These are phyloP conservation scores for Brevimyrus niger DNA, from an alignment of 2,113 vertebrate genomes.

Conservation along the genomic window DNA sequence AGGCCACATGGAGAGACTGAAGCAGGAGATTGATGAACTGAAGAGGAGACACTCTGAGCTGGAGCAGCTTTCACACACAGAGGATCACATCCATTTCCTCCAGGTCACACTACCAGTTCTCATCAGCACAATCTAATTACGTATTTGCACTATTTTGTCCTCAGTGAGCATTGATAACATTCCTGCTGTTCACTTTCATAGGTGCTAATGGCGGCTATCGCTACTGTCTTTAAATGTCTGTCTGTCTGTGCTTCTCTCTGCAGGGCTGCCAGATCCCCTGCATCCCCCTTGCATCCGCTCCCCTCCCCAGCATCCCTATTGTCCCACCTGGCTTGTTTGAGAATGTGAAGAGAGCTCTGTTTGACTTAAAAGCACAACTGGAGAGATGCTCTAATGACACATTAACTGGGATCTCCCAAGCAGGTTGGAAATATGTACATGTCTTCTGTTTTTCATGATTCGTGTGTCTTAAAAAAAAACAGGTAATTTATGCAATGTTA, in stretches of 20 bases:
- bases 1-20: slow-evolving; percentile 15
- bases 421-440: slow-evolving; percentile 12
- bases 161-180: background rate
- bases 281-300: background rate
- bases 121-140: background rate
- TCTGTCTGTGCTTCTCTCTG: background rate
- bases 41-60: slow-evolving; percentile 32
- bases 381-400: background rate
- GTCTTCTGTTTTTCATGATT: background rate
- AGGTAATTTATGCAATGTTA: background rate
- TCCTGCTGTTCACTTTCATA: background rate
- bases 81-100: slow-evolving; percentile 43
- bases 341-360: background rate
- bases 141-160: background rate
- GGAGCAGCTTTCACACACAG: slow-evolving; percentile 31
- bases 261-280: slow-evolving; percentile 20
- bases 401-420: slow-evolving; percentile 1
- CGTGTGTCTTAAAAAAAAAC: background rate
- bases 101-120: slow-evolving; percentile 29
- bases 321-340: slow-evolving; percentile 1
- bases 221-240: background rate
- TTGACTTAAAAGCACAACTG: slow-evolving; percentile 17
- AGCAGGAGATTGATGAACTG: slow-evolving; percentile 32
- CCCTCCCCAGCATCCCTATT: background rate
- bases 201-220: background rate